Base-by-base conservation (phyloP, 2,888 invertebrate species). In the Melangyna quadrimaculata region DNA sequence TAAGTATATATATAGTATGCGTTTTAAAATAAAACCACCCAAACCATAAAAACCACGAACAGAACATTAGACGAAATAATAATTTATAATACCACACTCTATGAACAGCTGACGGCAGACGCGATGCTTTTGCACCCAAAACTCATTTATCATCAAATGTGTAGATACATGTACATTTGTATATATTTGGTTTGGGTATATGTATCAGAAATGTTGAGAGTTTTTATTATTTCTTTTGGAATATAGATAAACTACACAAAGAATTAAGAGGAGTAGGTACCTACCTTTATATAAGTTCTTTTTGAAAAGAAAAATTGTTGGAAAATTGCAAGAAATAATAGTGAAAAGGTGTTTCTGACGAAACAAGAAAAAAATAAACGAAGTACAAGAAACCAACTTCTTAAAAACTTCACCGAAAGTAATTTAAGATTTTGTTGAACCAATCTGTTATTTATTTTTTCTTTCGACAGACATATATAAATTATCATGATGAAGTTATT, bases 51-150 rank as follows among this genome's bases (percentile, higher is more conserved):
- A 67, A 67, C 67, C 67, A 67, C 67, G 51, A 51, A 37, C 35
- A 67, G 48, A 67, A 51, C 67, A 67, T 67, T 65, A 67, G 67
- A 67, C 35, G 51, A 67, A 67, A 67, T 67, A 51, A 59, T 67
- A 67, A 67, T 67, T 67, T 67, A 67, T 67, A 67, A 51, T 48
- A 67, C 67, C 67, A 51, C 67, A 67, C 48, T 35, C 48, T 51
- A 67, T 37, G 51, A 67, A 67, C 67, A 67, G 67, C 67, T 67
- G 67, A 67, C 51, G 67, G 67, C 67, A 45, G 67, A 48, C 51
- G 51, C 35, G 67, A 67, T 67, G 48, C 48, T 67, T 51, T 67
- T 17, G 24, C 17, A 35, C 29, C 67, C 4, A 51, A 67, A 51
- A 65, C 9, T 51, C 48, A 67, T 67, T 67, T 51, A 67, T 67